Conservation (phyloP, 2,888 invertebrate species). For the Spialia ferax region DNA sequence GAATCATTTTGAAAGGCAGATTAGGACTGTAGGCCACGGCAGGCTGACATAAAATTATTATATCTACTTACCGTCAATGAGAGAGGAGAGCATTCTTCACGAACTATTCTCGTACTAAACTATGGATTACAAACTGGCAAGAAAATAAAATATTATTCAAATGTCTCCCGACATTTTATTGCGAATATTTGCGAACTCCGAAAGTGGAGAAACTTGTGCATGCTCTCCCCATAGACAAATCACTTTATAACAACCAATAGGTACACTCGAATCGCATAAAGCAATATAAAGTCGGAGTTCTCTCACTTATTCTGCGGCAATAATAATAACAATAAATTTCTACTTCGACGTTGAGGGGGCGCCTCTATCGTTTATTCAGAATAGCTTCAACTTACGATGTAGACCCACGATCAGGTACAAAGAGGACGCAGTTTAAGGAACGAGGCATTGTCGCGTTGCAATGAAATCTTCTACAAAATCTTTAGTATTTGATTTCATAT, state of each 20-base stretch:
- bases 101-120: too few species aligned
- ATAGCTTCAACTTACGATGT: constrained; percentile 1
- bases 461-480: too few species aligned
- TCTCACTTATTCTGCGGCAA: constrained; percentile 70
- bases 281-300: constrained; percentile 63
- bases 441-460: constrained; percentile 35
- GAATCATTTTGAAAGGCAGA: too few species aligned
- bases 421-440: background rate
- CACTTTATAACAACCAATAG: constrained; percentile 68
- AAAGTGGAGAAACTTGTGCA: constrained; percentile 55
- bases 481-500: too few species aligned
- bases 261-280: constrained; percentile 68
- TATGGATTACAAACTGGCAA: constrained; percentile 2
- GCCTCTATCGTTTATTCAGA: constrained; percentile 50
- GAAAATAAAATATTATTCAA: constrained; percentile 31
- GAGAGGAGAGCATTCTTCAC: too few species aligned
- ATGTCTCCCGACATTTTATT: constrained; percentile 34
- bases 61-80: too few species aligned
- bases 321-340: constrained; percentile 81
- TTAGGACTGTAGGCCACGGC: too few species aligned
- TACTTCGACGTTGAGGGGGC: constrained; percentile 52
- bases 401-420: background rate
- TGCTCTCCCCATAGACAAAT: constrained; percentile 63
- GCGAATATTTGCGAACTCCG: constrained; percentile 46
- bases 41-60: too few species aligned